phyloP scores from a whole-genome alignment of 2,113 vertebrate species.

The Anguilla rostrata region DNA sequence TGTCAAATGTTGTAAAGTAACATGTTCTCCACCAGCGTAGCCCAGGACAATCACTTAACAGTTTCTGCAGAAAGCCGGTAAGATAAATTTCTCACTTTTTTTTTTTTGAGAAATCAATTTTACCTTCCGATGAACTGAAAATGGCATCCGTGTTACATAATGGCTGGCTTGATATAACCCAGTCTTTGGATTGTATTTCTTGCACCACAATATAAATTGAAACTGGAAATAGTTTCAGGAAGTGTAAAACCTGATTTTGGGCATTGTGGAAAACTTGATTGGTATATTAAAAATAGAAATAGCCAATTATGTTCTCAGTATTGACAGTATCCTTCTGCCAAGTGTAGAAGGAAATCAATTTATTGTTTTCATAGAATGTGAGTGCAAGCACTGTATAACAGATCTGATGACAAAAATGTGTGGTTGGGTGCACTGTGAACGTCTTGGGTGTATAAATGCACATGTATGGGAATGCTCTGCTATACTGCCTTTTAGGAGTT shows the following conservation, averaged over 20 bases:
- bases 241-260: neutral
- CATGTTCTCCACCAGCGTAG: neutral
- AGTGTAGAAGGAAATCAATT: too few species aligned
- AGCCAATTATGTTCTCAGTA: neutral
- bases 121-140: neutral
- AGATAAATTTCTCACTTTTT: neutral
- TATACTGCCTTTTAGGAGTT: too few species aligned
- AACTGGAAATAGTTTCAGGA: neutral
- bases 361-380: too few species aligned
- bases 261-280: neutral
- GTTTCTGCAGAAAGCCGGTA: neutral
- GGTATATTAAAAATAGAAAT: neutral
- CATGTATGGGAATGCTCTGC: neutral
- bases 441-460: neutral
- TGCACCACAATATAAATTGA: slow-evolving; percentile 17
- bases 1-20: neutral
- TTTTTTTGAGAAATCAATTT: neutral
- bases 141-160: slow-evolving; percentile 3
- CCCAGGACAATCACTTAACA: neutral
- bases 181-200: neutral
- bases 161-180: neutral
- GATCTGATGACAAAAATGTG: too few species aligned
- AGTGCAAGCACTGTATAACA: too few species aligned
- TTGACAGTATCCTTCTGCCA: neutral
- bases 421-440: too few species aligned